These are phyloP conservation scores for Oscheius sp. DNA, from an alignment of 2,888 invertebrate species.

Conservation along the genomic window DNA sequence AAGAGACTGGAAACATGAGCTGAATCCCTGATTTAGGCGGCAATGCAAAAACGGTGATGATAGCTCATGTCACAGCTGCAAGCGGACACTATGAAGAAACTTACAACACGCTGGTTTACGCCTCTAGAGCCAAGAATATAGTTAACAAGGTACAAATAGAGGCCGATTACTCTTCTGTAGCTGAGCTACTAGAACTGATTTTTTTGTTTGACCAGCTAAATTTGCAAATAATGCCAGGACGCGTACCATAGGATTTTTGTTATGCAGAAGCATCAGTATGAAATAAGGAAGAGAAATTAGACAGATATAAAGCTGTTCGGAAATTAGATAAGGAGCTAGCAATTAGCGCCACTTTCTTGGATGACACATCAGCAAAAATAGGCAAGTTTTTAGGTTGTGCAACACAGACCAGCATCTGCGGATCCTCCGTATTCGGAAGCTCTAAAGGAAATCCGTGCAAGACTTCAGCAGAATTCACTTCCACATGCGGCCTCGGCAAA, in stretches of 20 bases:
- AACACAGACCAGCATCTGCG: constrained; percentile 69
- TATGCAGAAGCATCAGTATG: too few relatives aligned
- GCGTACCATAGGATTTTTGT: too few relatives aligned
- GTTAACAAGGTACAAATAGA: constrained; percentile 83
- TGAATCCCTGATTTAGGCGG: constrained; percentile 76
- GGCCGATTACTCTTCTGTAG: too few relatives aligned
- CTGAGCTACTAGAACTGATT: too few relatives aligned
- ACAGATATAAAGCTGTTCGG: too few relatives aligned
- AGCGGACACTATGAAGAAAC: constrained; percentile 87
- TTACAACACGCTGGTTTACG: constrained; percentile 91
- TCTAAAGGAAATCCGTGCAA: constrained; percentile 58
- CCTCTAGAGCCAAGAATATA: constrained; percentile 91
- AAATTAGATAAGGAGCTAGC: too few relatives aligned
- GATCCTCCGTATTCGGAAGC: constrained; percentile 67
- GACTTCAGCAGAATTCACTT: constrained; percentile 52
- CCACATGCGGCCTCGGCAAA: constrained; percentile 61
- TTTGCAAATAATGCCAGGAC: too few relatives aligned
- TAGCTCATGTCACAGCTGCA: constrained; percentile 91
- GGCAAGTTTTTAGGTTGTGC: constrained; percentile 40
- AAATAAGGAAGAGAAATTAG: too few relatives aligned
- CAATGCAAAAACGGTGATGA: constrained; percentile 95
- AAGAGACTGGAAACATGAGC: not conserved
- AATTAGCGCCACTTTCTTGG: too few relatives aligned
- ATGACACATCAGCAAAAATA: too few relatives aligned
- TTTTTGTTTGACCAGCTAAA: too few relatives aligned